A percentile compares a stretch with the other conserved stretches of the same genome.
These are phyloP conservation scores for Strigops habroptila DNA, from an alignment of 2,113 vertebrate species.

Conservation along the genomic window DNA sequence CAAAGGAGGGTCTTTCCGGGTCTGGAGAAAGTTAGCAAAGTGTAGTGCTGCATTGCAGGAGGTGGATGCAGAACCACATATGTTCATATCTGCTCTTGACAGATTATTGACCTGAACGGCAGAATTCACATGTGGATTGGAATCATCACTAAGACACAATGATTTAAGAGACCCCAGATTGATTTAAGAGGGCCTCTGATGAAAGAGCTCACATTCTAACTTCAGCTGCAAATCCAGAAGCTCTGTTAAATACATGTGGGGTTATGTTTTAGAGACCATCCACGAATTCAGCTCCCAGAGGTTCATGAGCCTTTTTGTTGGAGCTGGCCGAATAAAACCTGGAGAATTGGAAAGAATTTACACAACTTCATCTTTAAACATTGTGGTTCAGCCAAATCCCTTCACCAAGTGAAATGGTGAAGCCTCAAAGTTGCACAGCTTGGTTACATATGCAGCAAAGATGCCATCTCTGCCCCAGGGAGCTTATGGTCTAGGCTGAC, in stretches of 20 bases:
- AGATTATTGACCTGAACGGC: neutral
- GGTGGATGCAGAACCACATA: neutral
- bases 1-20: neutral
- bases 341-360: neutral
- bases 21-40: constrained; percentile 49
- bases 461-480: constrained; percentile 14
- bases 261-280: neutral
- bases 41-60: neutral
- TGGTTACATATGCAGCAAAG: neutral
- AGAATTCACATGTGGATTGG: neutral
- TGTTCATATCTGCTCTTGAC: constrained; percentile 25
- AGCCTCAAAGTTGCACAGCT: neutral
- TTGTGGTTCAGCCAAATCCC: neutral
- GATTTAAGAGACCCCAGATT: neutral
- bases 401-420: neutral
- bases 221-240: neutral
- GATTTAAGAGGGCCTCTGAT: neutral
- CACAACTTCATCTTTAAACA: neutral
- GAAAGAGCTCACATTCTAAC: neutral
- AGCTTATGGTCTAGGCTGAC: constrained; percentile 23
- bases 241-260: neutral
- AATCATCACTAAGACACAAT: neutral
- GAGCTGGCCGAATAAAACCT: neutral
- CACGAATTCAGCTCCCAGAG: neutral
- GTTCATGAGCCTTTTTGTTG: neutral